Conservation (phyloP, 1,140 invertebrate species). For the Muscidifurax raptorellus region DNA sequence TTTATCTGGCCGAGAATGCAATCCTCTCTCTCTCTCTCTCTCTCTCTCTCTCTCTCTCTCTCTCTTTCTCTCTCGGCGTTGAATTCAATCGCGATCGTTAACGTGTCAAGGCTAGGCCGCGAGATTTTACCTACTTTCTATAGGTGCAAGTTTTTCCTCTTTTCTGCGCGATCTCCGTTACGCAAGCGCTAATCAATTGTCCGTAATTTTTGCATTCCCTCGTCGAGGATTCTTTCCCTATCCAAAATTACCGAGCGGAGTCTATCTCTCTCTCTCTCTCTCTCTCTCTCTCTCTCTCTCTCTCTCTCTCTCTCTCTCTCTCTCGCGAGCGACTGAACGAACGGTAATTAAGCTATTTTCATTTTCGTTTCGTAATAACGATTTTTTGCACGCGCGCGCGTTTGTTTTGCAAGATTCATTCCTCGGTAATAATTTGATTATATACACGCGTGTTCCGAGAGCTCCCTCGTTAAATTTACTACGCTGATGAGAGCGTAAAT, state of each 20-base stretch:
- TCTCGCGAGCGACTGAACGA: no score
- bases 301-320: no score
- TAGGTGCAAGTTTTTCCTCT: neutral
- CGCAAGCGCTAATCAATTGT: constrained; percentile 43
- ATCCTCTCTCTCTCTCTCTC: constrained; percentile 8
- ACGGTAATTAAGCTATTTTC: constrained; percentile 1
- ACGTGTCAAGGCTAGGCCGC: constrained; percentile 45
- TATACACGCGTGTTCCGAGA: neutral
- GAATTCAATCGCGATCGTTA: constrained; percentile 46
- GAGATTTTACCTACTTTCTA: constrained; percentile 49
- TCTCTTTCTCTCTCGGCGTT: neutral
- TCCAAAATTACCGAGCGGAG: neutral
- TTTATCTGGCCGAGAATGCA: constrained; percentile 38
- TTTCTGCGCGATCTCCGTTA: neutral
- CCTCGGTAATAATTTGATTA: constrained; percentile 31
- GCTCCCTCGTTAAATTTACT: neutral
- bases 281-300: no score
- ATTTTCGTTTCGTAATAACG: neutral
- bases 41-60: no score
- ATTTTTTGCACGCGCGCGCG: neutral
- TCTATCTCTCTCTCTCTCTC: no score
- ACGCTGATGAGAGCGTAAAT: neutral
- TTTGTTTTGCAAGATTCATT: constrained; percentile 27
- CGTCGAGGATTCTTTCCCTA: neutral
- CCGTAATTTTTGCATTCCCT: constrained; percentile 33